These are phyloP conservation scores for Basileuterus tristriatus DNA, from an alignment of 2,797 vertebrate species.

Conservation along the genomic window DNA sequence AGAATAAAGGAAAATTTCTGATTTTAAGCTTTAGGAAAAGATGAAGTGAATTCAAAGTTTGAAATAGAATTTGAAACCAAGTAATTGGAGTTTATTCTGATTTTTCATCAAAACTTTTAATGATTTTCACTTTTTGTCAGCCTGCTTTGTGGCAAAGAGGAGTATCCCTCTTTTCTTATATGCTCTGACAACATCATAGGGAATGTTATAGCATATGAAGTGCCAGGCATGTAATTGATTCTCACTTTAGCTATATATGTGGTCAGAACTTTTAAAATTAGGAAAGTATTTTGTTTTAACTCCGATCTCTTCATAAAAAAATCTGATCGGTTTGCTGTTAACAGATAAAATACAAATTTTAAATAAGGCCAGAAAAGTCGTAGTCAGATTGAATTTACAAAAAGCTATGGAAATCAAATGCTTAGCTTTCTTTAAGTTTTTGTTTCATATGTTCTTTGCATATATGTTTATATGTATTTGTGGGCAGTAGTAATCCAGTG, in stretches of 20 bases:
- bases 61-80: not conserved
- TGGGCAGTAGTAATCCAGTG: not conserved
- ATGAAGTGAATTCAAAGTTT: not conserved
- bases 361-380: not conserved
- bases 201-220: not conserved
- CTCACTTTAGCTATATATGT: not conserved
- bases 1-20: not conserved
- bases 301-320: not conserved
- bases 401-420: not conserved
- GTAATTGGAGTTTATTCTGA: not conserved
- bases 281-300: not conserved
- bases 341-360: not conserved
- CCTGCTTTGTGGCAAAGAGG: not conserved
- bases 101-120: not conserved
- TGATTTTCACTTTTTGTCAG: not conserved
- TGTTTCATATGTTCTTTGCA: not conserved
- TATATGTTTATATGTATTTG: accelerated
- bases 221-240: not conserved
- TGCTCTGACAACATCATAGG: not conserved
- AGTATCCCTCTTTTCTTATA: not conserved
- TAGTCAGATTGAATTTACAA: not conserved
- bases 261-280: not conserved
- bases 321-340: not conserved
- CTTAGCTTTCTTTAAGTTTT: not conserved
- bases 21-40: not conserved